A percentile compares a stretch with the other conserved stretches of the same genome.
Conservation (phyloP, 2,113 vertebrate species). For the Corythornis vintsioides region DNA sequence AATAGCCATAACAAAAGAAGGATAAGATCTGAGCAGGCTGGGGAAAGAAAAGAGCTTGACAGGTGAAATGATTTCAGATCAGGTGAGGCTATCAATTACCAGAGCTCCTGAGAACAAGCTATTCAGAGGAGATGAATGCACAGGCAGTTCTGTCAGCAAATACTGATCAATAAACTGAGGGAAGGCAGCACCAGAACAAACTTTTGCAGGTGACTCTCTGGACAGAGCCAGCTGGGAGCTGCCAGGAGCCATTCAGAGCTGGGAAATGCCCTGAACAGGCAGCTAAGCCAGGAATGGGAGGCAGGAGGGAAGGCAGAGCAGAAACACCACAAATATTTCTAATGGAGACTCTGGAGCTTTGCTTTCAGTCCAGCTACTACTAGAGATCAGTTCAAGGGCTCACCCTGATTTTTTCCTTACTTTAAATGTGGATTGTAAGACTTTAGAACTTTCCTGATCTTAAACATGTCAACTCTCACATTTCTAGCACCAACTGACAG, state of each 20-base stretch:
- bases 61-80: conserved; percentile 49
- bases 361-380: not conserved
- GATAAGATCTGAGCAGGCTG: not conserved
- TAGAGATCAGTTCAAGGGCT: not conserved
- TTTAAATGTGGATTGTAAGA: not conserved
- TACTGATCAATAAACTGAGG: conserved; percentile 25
- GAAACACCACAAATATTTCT: not conserved
- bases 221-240: conserved; percentile 20
- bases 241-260: not conserved
- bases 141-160: not conserved
- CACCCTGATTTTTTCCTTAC: not conserved
- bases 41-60: conserved; percentile 51
- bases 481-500: not conserved
- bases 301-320: too few species aligned
- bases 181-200: conserved; percentile 14
- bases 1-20: conserved; percentile 43
- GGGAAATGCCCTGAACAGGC: not conserved
- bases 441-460: not conserved
- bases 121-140: conserved; percentile 41
- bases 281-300: too few species aligned
- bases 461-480: not conserved
- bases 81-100: not conserved
- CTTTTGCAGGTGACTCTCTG: conserved; percentile 24
- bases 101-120: conserved; percentile 29
- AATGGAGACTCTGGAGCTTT: not conserved